Evolutionary conservation across 1,140 invertebrate genomes (phyloP), one percentile per base, ranked within the genome.

Genomic region (Diorhabda elongata): DNA sequence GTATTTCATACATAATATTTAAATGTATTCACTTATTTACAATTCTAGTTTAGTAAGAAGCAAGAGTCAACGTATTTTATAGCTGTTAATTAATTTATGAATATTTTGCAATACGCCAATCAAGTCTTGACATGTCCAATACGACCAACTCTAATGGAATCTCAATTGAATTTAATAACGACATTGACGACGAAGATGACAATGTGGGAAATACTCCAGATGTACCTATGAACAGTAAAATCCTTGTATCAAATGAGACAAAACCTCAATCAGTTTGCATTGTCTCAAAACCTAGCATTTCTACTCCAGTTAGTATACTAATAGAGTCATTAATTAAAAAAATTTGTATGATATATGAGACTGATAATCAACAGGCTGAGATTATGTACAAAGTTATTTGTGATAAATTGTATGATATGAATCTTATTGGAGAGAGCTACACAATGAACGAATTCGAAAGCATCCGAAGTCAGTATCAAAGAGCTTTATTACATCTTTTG

Each of bases 391-490:
- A 85, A 67, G 85, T 82, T 41, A 87, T 91, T 58, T 90, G 89
- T 78, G 82, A 87, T 68, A 87, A 85, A 78, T 78, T 91, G 7
- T 82, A 85, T 69, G 81, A 87, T 66, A 86, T 90, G 85, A 85
- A 87, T 64, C 77, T 91, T 26, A 87, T 91, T 66, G 89, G 90
- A 76, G 81, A 85, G 73, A 89, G 87, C 4, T 91, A 88, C 72
- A 81, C 83, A 8, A 84, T 87, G 82, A 83, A 83, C 56, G 88
- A 91, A 78, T 88, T 89, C 77, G 87, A 90, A 76, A 83, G 83
- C 3, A 84, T 90, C 77, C 80, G 88, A 67, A 83, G 81, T 76
- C 85, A 88, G 72, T 90, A 89, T 76, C 86, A 89, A 78, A 78
- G 81, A 70, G 87, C 86, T 5, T 75, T 91, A 0, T 85, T 85